These are phyloP conservation scores for Prunella himalayana DNA, from an alignment of 2,113 vertebrate genomes.

Conservation along the genomic window DNA sequence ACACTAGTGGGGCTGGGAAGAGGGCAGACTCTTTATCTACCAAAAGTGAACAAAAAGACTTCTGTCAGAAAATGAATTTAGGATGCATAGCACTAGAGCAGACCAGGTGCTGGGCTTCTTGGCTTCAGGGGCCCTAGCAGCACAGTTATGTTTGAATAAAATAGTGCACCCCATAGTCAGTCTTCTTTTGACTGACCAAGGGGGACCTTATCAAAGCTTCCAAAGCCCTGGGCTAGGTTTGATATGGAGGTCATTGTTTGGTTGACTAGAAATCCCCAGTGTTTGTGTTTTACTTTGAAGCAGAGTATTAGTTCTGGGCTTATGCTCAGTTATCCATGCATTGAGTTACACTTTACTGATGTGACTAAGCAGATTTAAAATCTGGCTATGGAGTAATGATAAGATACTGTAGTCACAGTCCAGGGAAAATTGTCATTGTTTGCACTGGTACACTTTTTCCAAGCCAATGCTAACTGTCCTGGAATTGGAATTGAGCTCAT, in stretches of 20 bases:
- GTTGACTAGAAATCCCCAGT: background rate
- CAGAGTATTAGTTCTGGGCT: background rate
- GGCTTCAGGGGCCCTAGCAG: background rate
- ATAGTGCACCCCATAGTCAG: background rate
- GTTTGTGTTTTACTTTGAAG: background rate
- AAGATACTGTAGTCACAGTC: background rate
- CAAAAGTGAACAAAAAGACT: background rate
- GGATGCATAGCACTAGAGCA: background rate
- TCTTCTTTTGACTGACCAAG: background rate
- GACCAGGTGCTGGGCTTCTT: background rate
- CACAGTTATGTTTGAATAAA: background rate
- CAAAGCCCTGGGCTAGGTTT: background rate
- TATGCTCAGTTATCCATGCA: background rate
- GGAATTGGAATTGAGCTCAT: background rate
- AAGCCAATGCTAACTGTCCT: background rate
- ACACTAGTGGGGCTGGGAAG: background rate
- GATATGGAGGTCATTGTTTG: background rate
- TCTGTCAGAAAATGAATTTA: background rate
- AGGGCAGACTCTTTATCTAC: background rate
- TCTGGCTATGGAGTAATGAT: background rate
- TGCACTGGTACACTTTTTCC: background rate
- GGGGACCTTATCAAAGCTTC: background rate
- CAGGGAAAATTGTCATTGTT: background rate
- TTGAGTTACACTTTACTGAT: background rate
- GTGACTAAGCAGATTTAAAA: background rate